These are phyloP conservation scores for Panzeria rudis DNA, from an alignment of 2,888 invertebrate species.

Conservation along the genomic window DNA sequence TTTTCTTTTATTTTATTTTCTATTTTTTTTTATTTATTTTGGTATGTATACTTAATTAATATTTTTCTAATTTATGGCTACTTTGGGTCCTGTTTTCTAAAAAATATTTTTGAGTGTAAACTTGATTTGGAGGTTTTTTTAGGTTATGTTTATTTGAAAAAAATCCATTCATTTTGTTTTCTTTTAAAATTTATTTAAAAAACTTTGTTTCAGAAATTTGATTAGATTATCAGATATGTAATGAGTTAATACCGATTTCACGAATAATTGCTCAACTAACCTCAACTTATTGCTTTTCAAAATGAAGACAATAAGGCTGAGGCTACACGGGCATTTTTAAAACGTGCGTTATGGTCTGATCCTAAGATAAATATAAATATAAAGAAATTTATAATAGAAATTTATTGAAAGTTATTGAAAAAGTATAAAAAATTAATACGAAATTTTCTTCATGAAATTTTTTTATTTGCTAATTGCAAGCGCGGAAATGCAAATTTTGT, in stretches of 20 bases:
- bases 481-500: no score
- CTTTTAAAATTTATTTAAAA: neutral
- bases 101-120: slow-evolving; percentile 42
- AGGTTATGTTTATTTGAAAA: slow-evolving; percentile 56
- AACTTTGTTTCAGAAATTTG: neutral
- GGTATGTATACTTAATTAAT: slow-evolving; percentile 58
- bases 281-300: neutral
- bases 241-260: neutral
- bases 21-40: slow-evolving; percentile 17
- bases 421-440: neutral
- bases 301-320: neutral
- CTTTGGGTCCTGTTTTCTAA: slow-evolving; percentile 21
- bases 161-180: neutral
- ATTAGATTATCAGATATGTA: neutral
- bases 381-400: neutral
- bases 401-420: neutral
- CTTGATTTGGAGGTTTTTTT: slow-evolving; percentile 32
- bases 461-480: no score
- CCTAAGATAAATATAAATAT: neutral
- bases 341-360: no score
- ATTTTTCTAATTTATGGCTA: slow-evolving; percentile 53
- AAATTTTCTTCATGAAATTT: no score
- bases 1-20: slow-evolving; percentile 2
- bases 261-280: neutral
- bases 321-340: no score